Evolutionary conservation across 2,888 invertebrate genomes (phyloP).

Genomic region (Brenthis ino): DNA sequence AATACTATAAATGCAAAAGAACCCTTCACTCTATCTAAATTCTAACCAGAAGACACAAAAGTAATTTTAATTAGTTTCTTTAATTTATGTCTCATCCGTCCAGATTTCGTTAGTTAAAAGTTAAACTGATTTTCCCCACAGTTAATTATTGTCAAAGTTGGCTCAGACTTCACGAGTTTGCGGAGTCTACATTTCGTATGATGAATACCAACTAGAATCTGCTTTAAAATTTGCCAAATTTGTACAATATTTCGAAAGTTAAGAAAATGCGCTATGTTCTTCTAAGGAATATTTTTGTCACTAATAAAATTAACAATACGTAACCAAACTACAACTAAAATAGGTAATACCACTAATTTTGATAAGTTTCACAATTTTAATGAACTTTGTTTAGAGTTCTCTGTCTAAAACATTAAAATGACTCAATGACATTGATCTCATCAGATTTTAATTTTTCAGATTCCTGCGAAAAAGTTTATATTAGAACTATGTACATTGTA

Average conservation of each 20-base stretch:
- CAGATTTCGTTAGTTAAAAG: constrained; percentile 35
- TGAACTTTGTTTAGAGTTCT: too few relatives aligned
- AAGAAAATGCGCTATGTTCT: neutral
- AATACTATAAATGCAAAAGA: too few relatives aligned
- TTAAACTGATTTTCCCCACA: constrained; percentile 37
- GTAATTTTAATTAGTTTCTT: constrained; percentile 23
- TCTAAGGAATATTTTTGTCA: neutral
- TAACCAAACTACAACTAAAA: too few relatives aligned
- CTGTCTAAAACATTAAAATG: too few relatives aligned
- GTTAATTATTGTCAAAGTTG: constrained; percentile 40
- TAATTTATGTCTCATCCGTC: constrained; percentile 32
- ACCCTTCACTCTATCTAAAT: neutral
- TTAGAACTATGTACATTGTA: too few relatives aligned
- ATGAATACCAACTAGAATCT: constrained; percentile 35
- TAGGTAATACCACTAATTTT: too few relatives aligned
- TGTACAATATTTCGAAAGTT: constrained; percentile 27
- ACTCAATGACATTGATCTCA: too few relatives aligned
- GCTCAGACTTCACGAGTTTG: constrained; percentile 33
- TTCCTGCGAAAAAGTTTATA: too few relatives aligned
- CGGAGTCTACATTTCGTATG: constrained; percentile 36
- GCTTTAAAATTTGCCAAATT: constrained; percentile 34
- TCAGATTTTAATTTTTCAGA: too few relatives aligned
- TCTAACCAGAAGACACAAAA: neutral
- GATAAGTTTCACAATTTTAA: too few relatives aligned
- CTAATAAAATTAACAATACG: too few relatives aligned